phyloP scores from a whole-genome alignment of 2,888 invertebrate species.

The Rhamnusium bicolor region DNA sequence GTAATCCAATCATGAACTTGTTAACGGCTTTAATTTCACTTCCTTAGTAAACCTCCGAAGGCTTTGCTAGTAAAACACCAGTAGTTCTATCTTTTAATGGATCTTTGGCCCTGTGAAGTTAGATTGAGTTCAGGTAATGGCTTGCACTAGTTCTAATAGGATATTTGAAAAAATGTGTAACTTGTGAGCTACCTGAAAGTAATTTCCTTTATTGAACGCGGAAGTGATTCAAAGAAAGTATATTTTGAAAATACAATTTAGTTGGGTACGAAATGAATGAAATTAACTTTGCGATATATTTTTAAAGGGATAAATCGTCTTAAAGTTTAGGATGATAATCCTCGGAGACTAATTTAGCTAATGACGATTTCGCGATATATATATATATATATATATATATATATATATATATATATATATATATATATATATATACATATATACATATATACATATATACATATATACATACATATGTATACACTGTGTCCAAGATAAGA shows the following conservation, averaged over 20 bases:
- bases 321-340: neutral
- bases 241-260: neutral
- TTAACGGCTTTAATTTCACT: slow-evolving; percentile 26
- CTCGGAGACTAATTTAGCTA: no score
- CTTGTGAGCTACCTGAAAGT: neutral
- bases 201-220: slow-evolving; percentile 6
- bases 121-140: slow-evolving; percentile 27
- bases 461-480: no score
- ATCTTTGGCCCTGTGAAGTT: slow-evolving; percentile 23
- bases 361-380: no score
- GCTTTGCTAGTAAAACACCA: slow-evolving; percentile 19
- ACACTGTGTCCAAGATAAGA: no score
- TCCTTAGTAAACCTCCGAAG: slow-evolving; percentile 7
- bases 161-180: slow-evolving; percentile 10
- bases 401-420: no score
- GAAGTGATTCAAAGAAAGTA: slow-evolving; percentile 5
- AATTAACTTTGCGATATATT: neutral
- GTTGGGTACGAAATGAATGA: neutral
- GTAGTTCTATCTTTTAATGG: slow-evolving; percentile 25
- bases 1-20: slow-evolving; percentile 30
- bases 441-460: no score
- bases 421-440: no score
- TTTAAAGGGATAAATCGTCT: neutral
- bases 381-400: no score
- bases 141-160: slow-evolving; percentile 5